Base-by-base conservation (phyloP, 2,888 invertebrate species). In the Platycnemis pennipes region DNA sequence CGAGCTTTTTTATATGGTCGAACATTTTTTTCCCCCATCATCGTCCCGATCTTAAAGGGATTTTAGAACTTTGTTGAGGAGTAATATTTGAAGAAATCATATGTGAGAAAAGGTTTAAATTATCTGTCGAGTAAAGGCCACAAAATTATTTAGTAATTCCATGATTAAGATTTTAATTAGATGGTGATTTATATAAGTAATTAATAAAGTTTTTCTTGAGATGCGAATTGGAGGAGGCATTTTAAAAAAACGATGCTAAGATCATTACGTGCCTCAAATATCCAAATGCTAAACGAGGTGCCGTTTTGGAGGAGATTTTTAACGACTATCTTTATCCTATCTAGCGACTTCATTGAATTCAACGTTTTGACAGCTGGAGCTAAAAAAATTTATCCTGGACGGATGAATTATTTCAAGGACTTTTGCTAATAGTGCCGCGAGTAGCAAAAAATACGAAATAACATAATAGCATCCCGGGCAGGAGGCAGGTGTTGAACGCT, bases 301-400 rank as follows among this genome's bases (percentile, higher is more conserved):
- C 77, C 77, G 31, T 37, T 5, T 13, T 37, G n/a, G 37, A 31
- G 77, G 37, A 77, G 77, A 77, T 77, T 77, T 77, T 77, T 77
- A 77, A 77, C 77, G 77, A 77, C 77, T 77, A 77, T 77, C 77
- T 77, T 77, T 77, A 77, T 37, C 77, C 77, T 77, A 77, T 77
- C 77, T 77, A 11, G 77, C 77, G 77, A 77, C 77, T 77, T 77
- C 77, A 77, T 77, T 77, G 77, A 77, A 77, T 77, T 31, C 77
- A 77, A 37, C 31, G 77, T 77, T 77, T 77, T 77, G 77, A 77
- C 77, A 77, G 77, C 77, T 77, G 77, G 37, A 77, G 77, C 26
- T 77, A 37, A 11, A 77, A 77, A 77, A 37, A 77, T 31, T 77
- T 16, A 13, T 0, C 16, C 37, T 26, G 8, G 77, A 37, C 31